Evolutionary conservation across 2,797 vertebrate species (phyloP).

Genomic region (Cryptoprocta ferox): DNA sequence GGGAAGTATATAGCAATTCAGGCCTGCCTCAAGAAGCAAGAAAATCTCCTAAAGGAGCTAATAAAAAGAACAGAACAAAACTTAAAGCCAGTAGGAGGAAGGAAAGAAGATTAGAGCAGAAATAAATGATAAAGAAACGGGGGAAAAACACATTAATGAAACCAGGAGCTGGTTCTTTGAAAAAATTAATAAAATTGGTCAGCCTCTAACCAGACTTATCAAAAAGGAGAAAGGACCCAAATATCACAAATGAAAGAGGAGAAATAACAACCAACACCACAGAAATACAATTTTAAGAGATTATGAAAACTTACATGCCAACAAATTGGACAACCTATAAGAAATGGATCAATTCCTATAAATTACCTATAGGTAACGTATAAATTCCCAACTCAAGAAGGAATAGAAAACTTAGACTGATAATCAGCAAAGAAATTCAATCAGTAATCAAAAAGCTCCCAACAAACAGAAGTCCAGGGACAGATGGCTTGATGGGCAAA

Average conservation of each 20-base stretch:
- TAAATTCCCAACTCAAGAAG: too few species aligned
- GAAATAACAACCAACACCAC: background rate
- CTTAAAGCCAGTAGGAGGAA: background rate
- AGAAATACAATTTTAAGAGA: background rate
- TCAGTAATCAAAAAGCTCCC: background rate
- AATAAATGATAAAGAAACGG: background rate
- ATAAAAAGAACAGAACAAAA: background rate
- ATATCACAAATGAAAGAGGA: background rate
- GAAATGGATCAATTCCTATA: background rate
- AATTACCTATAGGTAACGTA: too few species aligned
- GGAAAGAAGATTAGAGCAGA: background rate
- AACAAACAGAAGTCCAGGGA: background rate
- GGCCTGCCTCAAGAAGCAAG: background rate
- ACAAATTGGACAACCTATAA: background rate
- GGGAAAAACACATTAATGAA: background rate
- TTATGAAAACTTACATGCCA: background rate
- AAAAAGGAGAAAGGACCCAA: background rate
- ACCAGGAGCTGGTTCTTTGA: background rate
- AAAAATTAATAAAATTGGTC: background rate
- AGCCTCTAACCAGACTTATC: background rate
- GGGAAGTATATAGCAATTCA: background rate
- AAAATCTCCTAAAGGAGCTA: background rate
- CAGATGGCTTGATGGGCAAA: background rate
- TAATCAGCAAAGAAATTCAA: background rate
- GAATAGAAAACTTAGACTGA: background rate